phyloP scores from a whole-genome alignment of 2,888 invertebrate species.

The Drosophila helvetica region DNA sequence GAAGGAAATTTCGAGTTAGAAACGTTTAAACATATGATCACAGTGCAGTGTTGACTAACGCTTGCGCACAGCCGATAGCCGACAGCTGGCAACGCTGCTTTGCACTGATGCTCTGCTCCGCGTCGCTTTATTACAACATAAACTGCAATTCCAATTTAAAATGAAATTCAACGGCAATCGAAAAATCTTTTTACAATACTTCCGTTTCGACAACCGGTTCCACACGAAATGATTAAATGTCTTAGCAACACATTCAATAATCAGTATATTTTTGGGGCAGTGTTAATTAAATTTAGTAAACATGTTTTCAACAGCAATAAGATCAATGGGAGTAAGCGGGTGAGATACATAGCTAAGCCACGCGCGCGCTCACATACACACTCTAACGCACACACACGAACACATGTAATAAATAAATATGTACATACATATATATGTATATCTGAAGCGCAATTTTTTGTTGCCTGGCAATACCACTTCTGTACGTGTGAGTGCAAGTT shows the following conservation, averaged over 20 bases:
- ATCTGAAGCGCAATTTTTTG: not conserved
- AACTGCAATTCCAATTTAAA: not conserved
- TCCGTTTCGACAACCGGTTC: slow-evolving; percentile 21
- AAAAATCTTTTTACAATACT: slow-evolving; percentile 32
- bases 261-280: slow-evolving; percentile 29
- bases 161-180: not conserved
- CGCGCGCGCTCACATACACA: slow-evolving; percentile 21
- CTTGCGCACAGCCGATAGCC: not conserved
- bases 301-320: slow-evolving; percentile 34
- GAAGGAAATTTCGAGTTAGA: slow-evolving; percentile 37
- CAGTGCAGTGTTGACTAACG: not conserved
- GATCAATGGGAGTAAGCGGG: slow-evolving; percentile 14
- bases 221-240: slow-evolving; percentile 17
- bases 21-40: slow-evolving; percentile 22
- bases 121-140: not conserved
- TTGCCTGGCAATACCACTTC: not conserved
- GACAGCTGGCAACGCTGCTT: not conserved
- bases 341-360: slow-evolving; percentile 34
- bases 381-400: slow-evolving; percentile 6
- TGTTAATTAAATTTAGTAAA: slow-evolving; percentile 55
- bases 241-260: slow-evolving; percentile 55
- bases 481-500: slow-evolving; percentile 24
- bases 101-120: not conserved
- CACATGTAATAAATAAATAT: not conserved
- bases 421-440: slow-evolving; percentile 1